Percentiles rank a stretch among this genome's conserved stretches.
phyloP scores from a whole-genome alignment of 2,113 vertebrate species.

The Atherinomorus stipes region DNA sequence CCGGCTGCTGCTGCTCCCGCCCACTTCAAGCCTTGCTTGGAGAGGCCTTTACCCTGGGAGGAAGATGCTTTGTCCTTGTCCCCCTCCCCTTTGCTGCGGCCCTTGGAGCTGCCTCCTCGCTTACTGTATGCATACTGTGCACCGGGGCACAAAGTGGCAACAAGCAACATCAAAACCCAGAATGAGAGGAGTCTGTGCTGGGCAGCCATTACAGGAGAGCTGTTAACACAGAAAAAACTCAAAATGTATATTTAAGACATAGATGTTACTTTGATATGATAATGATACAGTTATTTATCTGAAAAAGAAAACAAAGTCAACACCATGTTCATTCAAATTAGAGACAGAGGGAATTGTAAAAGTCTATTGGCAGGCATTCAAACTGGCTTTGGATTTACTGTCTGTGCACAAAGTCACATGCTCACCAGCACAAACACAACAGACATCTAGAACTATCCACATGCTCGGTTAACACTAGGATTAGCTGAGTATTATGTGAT shows the following conservation, averaged over 20 bases:
- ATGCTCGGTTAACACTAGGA: constrained; percentile 48
- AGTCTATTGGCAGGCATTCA: constrained; percentile 33
- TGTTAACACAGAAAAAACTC: constrained; percentile 25
- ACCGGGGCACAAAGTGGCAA: constrained; percentile 64
- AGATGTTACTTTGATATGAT: background rate
- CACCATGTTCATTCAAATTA: too few species aligned
- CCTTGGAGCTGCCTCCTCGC: constrained; percentile 48
- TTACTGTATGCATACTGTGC: constrained; percentile 54
- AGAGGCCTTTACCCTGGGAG: constrained; percentile 54
- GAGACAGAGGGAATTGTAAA: background rate
- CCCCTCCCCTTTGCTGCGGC: constrained; percentile 31
- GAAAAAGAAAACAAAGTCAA: too few species aligned
- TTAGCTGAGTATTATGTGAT: constrained; percentile 39
- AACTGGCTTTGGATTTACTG: constrained; percentile 46
- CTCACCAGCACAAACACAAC: constrained; percentile 47
- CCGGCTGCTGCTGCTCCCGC: constrained; percentile 79
- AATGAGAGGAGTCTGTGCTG: constrained; percentile 66
- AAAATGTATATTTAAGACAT: background rate
- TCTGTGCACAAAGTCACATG: constrained; percentile 53
- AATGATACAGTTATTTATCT: background rate
- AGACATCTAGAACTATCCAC: constrained; percentile 68
- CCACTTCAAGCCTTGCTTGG: constrained; percentile 77
- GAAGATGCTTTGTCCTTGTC: constrained; percentile 55
- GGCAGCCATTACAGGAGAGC: constrained; percentile 57
- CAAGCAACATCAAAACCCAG: constrained; percentile 74